Base-by-base conservation (phyloP, 2,797 vertebrate species). In the Helostoma temminkii region DNA sequence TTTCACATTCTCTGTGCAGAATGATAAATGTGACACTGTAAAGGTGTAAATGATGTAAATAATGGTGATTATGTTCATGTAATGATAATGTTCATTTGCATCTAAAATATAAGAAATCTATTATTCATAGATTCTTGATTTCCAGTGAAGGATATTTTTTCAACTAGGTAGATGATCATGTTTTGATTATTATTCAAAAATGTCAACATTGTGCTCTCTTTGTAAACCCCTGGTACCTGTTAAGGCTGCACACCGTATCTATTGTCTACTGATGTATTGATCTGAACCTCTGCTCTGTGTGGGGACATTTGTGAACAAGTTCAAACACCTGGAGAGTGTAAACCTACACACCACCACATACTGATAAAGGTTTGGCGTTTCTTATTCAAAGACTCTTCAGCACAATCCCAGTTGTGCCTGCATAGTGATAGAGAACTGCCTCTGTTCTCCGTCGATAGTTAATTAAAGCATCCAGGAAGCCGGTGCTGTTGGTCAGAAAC, bases 381-480 rank as follows among this genome's bases (percentile, higher is more conserved):
- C 22, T 77, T 71, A 60, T 73, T 63, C 47, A 65, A 74, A 61
- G 70, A 59, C 62, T 69, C 66, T 58, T 43, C 54, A 19, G 64
- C 43, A 66, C 58, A 61, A 49, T 54, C 18, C 11, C 53, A 52
- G 55, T 42, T n/a, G 16, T 46, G 30, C 60, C 32, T 53, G 65
- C 39, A 30, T 63, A 2, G 53, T 67, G 66, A 74, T 37, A 18
- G 68, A 63, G 56, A 77, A 26, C 9, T 62, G 58, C 62, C 60
- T 81, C 81, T 77, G 63, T 86, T 75, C 65, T 54, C 32, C 48
- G 66, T 82, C 78, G 61, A 82, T 85, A 78, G 74, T 89, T 88
- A 86, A 91, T 91, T 86, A 88, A 89, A 91, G 76, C 74, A 26
- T 72, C 25, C 55, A 19, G 61, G 19, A 68, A 76, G 46, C 46